phyloP scores from a whole-genome alignment of 2,113 vertebrate genomes.

The Bubo blakistoni region DNA sequence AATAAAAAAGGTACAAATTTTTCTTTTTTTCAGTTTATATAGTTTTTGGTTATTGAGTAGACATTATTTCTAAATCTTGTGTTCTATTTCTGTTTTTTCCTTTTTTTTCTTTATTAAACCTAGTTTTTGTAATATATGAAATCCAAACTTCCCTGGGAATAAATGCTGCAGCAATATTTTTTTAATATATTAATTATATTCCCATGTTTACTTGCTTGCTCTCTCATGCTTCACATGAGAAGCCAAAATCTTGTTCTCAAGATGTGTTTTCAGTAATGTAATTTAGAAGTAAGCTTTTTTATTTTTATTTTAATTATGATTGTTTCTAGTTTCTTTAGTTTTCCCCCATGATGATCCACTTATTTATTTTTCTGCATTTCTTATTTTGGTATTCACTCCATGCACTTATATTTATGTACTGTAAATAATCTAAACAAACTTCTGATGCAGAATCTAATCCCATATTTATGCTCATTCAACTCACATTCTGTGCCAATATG shows the following conservation, averaged over 20 bases:
- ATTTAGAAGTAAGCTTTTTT: not conserved
- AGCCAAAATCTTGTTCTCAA: not conserved
- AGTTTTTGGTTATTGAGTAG: not conserved
- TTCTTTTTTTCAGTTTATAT: not conserved
- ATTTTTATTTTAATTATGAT: not conserved
- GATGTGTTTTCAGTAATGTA: not conserved
- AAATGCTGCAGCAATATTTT: not conserved
- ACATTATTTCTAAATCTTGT: not conserved
- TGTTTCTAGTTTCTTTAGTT: not conserved
- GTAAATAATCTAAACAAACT: not conserved
- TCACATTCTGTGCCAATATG: not conserved
- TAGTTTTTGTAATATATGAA: not conserved
- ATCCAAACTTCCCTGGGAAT: not conserved
- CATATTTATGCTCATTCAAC: not conserved
- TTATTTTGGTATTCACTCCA: not conserved
- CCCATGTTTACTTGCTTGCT: not conserved
- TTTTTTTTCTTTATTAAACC: not conserved
- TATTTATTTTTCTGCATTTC: not conserved
- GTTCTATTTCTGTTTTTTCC: not conserved
- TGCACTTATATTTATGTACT: not conserved
- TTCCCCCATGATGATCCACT: not conserved
- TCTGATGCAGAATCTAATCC: not conserved
- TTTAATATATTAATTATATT: not conserved
- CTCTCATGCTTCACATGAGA: not conserved
- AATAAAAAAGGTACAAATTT: conserved; percentile 80